Evolutionary conservation across 1,140 invertebrate genomes (phyloP), one percentile per base, ranked within the genome.

Genomic region (Arion vulgaris): DNA sequence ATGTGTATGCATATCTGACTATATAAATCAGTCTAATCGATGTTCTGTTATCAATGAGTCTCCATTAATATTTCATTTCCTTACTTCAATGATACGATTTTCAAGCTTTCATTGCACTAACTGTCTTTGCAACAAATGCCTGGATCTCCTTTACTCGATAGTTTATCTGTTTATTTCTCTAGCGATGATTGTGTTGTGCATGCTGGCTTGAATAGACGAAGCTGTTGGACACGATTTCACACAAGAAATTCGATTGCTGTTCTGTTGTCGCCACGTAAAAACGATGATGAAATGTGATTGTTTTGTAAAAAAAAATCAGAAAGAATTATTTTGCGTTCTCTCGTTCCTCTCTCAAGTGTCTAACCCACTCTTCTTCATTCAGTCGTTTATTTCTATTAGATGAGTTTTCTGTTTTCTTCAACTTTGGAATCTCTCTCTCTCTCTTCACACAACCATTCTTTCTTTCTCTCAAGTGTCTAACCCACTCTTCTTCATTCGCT

Each of bases 241-340:
- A 45, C 36, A 45, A 72, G 71, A 72, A 72, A 72, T 72, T 19
- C 39, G 23, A 72, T 72, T 41, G 71, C 71, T 41, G 39, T 23
- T 13, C 71, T 41, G 71, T 39, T 72, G 71, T 72, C n/a, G 41
- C 71, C 1, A 45, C 36, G 0, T 72, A 9, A 72, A 72, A 72
- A n/a, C 9, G 51, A 32, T 66, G 62, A 72, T 72, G 38, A 72
- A 72, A 72, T 72, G 39, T 72, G 38, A 72, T 72, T 72, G 71
- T 72, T 72, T 39, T 41, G 28, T 19, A 2, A 72, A 23, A 39
- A 45, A n/a, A n/a, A n/a, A n/a, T n/a, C n/a, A n/a, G n/a, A n/a
- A n/a, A n/a, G n/a, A n/a, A n/a, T n/a, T 39, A 41, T 1, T n/a
- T 71, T 45, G 13, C 23, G 11, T n/a, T 45, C 41, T 45, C 68